phyloP scores from a whole-genome alignment of 1,140 invertebrate species.

The Drosophila pruinosa region DNA sequence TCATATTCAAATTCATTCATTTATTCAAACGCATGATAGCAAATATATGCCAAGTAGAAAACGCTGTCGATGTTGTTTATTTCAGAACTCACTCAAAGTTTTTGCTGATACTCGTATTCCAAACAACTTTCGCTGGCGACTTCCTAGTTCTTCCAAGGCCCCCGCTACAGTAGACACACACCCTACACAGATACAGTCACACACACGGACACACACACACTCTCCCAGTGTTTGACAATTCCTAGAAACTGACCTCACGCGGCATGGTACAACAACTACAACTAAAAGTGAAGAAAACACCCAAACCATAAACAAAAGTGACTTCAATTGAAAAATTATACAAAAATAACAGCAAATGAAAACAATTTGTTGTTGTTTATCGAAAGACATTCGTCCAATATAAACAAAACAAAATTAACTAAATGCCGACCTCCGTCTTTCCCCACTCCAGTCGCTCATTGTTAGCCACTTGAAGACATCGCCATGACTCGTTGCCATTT shows the following conservation, averaged over 20 bases:
- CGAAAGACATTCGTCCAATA: conserved; percentile 28
- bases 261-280: conserved; percentile 17
- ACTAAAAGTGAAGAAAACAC: conserved; percentile 3
- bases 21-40: conserved; percentile 7
- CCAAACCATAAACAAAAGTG: conserved; percentile 56
- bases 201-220: not conserved
- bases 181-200: not conserved
- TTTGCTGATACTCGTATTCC: conserved; percentile 28
- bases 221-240: conserved; percentile 43
- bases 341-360: conserved; percentile 52
- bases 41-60: not conserved
- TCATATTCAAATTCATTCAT: conserved; percentile 12
- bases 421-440: not conserved
- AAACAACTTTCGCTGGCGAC: conserved; percentile 19
- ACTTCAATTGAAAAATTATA: conserved; percentile 64
- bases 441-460: not conserved
- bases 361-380: conserved; percentile 43
- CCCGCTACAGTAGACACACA: not conserved
- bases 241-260: conserved; percentile 56
- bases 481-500: conserved; percentile 45
- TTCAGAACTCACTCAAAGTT: conserved; percentile 25
- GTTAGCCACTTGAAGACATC: conserved; percentile 44
- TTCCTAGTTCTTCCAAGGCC: conserved; percentile 29
- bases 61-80: conserved; percentile 19
- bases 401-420: conserved; percentile 45